phyloP scores from a whole-genome alignment of 1,140 invertebrate species.

The Mylabris phalerata region DNA sequence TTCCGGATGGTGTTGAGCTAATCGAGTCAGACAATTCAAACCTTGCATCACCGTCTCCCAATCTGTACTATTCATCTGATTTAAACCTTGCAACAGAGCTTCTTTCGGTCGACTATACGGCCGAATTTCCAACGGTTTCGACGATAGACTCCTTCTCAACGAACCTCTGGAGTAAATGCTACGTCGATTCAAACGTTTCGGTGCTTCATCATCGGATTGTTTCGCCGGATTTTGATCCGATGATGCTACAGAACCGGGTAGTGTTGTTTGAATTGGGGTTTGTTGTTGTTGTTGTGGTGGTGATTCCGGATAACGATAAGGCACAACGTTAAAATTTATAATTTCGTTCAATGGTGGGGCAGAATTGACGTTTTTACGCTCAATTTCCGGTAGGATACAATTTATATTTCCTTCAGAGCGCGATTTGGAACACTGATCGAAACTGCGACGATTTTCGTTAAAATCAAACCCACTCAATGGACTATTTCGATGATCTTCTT shows the following conservation, averaged over 20 bases:
- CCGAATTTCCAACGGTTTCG: background rate
- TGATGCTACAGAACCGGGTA: conserved; percentile 13
- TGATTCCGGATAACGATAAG: conserved; percentile 3
- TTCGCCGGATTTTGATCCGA: conserved; percentile 1
- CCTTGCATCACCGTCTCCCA: conserved; percentile 74
- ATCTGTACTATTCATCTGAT: conserved; percentile 64
- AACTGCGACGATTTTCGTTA: conserved; percentile 8
- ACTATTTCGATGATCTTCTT: background rate
- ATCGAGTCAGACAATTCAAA: conserved; percentile 61
- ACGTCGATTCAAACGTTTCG: conserved; percentile 11
- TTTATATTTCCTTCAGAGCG: conserved; percentile 17
- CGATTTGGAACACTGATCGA: conserved; percentile 14
- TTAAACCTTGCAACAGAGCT: conserved; percentile 55
- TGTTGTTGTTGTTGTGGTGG: background rate
- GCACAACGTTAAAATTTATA: conserved; percentile 3
- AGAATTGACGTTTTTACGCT: conserved; percentile 30
- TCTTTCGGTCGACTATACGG: conserved; percentile 54
- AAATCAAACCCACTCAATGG: conserved; percentile 21
- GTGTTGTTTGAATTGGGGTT: background rate
- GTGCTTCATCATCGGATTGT: background rate
- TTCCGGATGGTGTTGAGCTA: conserved; percentile 67
- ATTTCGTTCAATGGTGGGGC: conserved; percentile 33
- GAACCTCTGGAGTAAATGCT: background rate
- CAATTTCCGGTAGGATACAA: conserved; percentile 25
- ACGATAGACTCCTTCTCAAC: background rate